Evolutionary conservation across 2,797 vertebrate genomes (phyloP), one percentile per base, ranked within the genome.

Genomic region (Rhynchonycteris naso): DNA sequence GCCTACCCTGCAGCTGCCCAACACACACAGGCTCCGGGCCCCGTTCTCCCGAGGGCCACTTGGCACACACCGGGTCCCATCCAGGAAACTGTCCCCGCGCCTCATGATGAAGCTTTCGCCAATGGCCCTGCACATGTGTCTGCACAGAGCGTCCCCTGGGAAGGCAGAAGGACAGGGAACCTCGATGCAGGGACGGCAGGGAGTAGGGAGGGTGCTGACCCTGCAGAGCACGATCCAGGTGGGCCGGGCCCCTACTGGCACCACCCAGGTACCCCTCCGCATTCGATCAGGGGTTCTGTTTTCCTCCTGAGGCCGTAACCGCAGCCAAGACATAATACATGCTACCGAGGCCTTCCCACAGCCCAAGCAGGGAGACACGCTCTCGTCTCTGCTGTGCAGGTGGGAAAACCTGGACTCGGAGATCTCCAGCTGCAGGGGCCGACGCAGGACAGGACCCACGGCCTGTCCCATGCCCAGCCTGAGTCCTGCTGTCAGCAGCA

Each of bases 51-150:
- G 94, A 0, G 89, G 81, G 18, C 68, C 72, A 14, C 97, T 97
- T 0, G 98, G 97, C 97, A 99, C 98, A 95, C 99, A 99, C 19
- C 99, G 98, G 14, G 99, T 99, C 58, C 99, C 99, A 15, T 99
- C 99, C 43, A 97, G 90, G 98, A 99, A 99, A 76, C 97, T 98
- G 91, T 98, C 98, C 22, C 99, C 99, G 0, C 99, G 99, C 81
- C 99, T 99, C 95, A 99, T 98, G 43, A 99, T 99, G 98, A 99
- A 99, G 81, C 98, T 97, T 13, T 99, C 98, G 21, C 98, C 99
- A 2, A 98, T 7, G 0, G 99, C 99, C 97, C 99, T 98, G 96
- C 99, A 99, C 98, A 98, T 98, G 90, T 99, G 97, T 93, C 98
- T 98, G 98, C 99, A 99, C 54, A 99, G 98, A 86, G 98, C 91